Base-by-base conservation (phyloP, 2,888 invertebrate species). In the Lacanobia oleracea region DNA sequence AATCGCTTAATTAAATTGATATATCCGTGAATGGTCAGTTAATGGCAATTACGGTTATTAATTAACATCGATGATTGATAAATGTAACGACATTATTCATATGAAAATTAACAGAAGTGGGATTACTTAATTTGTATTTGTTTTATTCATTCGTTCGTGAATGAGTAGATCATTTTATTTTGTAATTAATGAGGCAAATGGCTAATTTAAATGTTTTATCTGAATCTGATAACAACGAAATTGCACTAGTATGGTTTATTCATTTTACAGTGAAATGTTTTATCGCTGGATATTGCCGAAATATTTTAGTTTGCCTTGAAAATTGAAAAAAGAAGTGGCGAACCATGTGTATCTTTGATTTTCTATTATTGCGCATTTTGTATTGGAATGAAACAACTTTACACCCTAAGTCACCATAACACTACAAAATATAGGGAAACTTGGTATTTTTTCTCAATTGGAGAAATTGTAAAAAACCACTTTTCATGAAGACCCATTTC, bases 1-100 rank as follows among this genome's bases (percentile, higher is more conserved):
- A 91, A 94, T 94, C 94, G 90, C 92, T 95, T 94, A 94, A 95
- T 95, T 95, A 94, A 94, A 95, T 94, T 93, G 94, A 93, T 94
- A 92, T 89, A 87, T 88, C 89, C 88, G 85, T 87, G 87, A 88
- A 86, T 84, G 86, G 85, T 75, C 82, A 77, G 73, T 71, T 81
- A 73, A 85, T 85, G 84, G 78, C 81, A 84, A 86, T 88, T 84
- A 86, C 87, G 78, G 77, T 74, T 86, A 84, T 75, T 85, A 84
- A 86, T 85, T 83, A 83, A 72, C 50, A 68, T 67, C 65, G 66
- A 81, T 82, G 73, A 82, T 78, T 78, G 73, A 82, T 83, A 72
- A 82, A 65, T 67, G 43, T 64, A 53, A 57, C 27, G 54, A 40
- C 51, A 62, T 60, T 75, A 62, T 68, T 66, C 56, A 71, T 69